These are phyloP conservation scores for Lissocephala sabroskyi DNA, from an alignment of 2,888 invertebrate species.

Conservation along the genomic window DNA sequence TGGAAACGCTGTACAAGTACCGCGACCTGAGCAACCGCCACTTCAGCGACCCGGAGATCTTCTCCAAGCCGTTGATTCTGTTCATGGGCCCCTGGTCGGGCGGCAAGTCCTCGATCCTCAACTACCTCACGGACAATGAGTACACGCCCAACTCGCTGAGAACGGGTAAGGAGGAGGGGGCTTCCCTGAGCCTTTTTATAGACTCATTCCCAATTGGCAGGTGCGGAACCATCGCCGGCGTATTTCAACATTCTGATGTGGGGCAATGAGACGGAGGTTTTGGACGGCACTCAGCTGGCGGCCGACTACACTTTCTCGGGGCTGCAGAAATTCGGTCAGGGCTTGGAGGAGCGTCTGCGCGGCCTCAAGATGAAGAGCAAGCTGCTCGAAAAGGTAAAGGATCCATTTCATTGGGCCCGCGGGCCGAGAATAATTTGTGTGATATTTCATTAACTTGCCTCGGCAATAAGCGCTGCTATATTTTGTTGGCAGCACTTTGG, in stretches of 20 bases:
- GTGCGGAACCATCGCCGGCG: slow-evolving; percentile 94
- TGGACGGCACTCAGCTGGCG: slow-evolving; percentile 94
- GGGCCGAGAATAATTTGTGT: too few relatives aligned
- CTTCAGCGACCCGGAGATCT: slow-evolving; percentile 95
- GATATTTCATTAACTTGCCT: slow-evolving; percentile 52
- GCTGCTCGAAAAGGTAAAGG: slow-evolving; percentile 91
- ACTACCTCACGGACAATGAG: slow-evolving; percentile 91
- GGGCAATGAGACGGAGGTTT: slow-evolving; percentile 87
- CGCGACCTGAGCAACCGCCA: slow-evolving; percentile 92
- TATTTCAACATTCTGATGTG: slow-evolving; percentile 94
- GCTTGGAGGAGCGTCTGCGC: slow-evolving; percentile 88
- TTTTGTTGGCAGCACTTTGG: slow-evolving; percentile 40
- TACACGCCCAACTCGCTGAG: slow-evolving; percentile 86
- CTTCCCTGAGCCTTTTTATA: background rate
- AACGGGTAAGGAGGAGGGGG: slow-evolving; percentile 79
- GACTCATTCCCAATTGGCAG: slow-evolving; percentile 72
- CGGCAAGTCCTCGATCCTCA: slow-evolving; percentile 94
- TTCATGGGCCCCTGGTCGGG: slow-evolving; percentile 98
- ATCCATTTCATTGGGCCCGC: slow-evolving; percentile 15
- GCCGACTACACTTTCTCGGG: slow-evolving; percentile 96
- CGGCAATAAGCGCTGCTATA: slow-evolving; percentile 31
- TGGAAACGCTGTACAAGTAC: slow-evolving; percentile 93
- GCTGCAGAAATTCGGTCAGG: slow-evolving; percentile 95
- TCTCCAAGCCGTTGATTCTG: slow-evolving; percentile 91
- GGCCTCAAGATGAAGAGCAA: slow-evolving; percentile 87